Evolutionary conservation across 2,797 vertebrate species (phyloP).

Genomic region (Serranus cabrilla): DNA sequence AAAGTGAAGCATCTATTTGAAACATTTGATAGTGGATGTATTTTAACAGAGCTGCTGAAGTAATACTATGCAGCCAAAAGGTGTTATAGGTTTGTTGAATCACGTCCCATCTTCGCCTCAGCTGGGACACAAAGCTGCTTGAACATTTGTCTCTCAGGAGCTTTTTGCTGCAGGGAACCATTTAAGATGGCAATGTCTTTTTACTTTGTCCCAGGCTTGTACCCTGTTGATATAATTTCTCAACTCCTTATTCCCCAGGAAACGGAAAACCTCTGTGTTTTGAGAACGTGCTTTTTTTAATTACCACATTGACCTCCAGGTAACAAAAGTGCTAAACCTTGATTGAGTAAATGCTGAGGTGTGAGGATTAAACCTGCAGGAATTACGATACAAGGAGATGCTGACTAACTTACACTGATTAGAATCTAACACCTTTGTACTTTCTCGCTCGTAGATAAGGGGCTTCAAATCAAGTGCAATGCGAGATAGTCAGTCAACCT

Average conservation of each 20-base stretch:
- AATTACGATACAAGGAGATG: slow-evolving; percentile 48
- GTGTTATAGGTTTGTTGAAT: slow-evolving; percentile 70
- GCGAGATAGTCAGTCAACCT: slow-evolving; percentile 44
- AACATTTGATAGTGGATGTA: slow-evolving; percentile 53
- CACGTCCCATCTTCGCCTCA: slow-evolving; percentile 43
- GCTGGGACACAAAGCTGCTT: slow-evolving; percentile 57
- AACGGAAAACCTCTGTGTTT: slow-evolving; percentile 26
- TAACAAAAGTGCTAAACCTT: slow-evolving; percentile 49
- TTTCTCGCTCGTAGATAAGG: slow-evolving; percentile 31
- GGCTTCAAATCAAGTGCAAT: slow-evolving; percentile 37
- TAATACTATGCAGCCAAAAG: slow-evolving; percentile 64
- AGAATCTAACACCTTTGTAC: slow-evolving; percentile 56
- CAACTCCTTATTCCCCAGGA: slow-evolving; percentile 38
- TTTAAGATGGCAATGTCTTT: slow-evolving; percentile 61
- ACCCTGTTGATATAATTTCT: slow-evolving; percentile 60
- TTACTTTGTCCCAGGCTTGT: slow-evolving; percentile 57
- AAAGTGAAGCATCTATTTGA: slow-evolving; percentile 52
- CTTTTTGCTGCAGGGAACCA: slow-evolving; percentile 65
- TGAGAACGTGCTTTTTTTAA: slow-evolving; percentile 62
- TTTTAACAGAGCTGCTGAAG: slow-evolving; percentile 50
- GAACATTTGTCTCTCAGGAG: slow-evolving; percentile 70
- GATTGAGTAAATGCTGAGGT: slow-evolving; percentile 56
- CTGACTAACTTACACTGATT: slow-evolving; percentile 62
- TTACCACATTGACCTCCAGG: slow-evolving; percentile 71
- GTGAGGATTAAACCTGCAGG: slow-evolving; percentile 53